Evolutionary conservation across 2,113 vertebrate species (phyloP).

Genomic region (Triplophysa siluroides): DNA sequence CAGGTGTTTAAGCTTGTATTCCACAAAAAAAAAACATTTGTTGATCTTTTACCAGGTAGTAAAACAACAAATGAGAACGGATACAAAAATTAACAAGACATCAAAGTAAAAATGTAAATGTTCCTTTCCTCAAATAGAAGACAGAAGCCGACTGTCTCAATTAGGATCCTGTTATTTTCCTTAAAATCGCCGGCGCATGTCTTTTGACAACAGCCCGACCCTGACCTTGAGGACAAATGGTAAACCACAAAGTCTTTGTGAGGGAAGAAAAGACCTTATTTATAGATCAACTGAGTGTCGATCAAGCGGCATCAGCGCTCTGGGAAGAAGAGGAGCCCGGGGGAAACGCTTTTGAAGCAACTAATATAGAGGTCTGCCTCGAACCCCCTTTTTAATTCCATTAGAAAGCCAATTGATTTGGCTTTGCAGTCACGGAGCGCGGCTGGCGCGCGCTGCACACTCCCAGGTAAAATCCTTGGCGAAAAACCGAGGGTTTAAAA

Average conservation of each 20-base stretch:
- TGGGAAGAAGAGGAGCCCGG: constrained; percentile 47
- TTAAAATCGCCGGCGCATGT: constrained; percentile 86
- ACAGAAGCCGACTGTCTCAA: constrained; percentile 84
- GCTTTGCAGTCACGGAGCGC: constrained; percentile 34
- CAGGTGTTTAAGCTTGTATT: not conserved
- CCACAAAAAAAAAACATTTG: not conserved
- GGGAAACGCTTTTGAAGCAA: constrained; percentile 67
- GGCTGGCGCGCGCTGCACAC: constrained; percentile 6
- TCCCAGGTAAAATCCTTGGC: constrained; percentile 48
- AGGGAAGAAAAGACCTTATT: constrained; percentile 87
- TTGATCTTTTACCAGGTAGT: not conserved
- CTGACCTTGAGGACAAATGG: constrained; percentile 90
- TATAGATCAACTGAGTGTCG: constrained; percentile 90
- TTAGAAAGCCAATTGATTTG: constrained; percentile 78
- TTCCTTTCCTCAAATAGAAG: constrained; percentile 60
- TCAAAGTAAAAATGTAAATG: constrained; percentile 16
- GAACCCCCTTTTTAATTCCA: constrained; percentile 72
- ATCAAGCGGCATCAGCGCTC: constrained; percentile 79
- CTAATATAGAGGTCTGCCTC: constrained; percentile 72
- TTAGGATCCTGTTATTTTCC: constrained; percentile 82
- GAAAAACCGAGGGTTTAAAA: constrained; percentile 31
- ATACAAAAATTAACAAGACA: constrained; percentile 65
- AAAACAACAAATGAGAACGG: not conserved
- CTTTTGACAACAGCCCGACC: constrained; percentile 84
- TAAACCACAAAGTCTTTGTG: constrained; percentile 82